Base-by-base conservation (phyloP, 2,797 vertebrate genomes). In the Crenichthys baileyi region DNA sequence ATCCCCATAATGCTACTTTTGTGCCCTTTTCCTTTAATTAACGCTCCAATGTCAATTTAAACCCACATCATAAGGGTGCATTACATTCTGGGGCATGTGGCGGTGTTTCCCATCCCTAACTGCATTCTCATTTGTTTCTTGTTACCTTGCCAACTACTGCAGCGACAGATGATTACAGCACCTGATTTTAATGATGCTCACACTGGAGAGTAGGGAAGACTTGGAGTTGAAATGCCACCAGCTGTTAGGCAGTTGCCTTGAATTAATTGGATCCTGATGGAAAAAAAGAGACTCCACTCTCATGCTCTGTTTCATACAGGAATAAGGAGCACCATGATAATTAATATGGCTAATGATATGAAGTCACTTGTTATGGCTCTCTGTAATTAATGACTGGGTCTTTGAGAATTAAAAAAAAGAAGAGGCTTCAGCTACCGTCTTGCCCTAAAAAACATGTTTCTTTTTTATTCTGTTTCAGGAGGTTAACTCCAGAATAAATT, bases 151-250 rank as follows among this genome's bases (percentile, higher is more conserved):
- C 94, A 95, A 95, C 95, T 94, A 95, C 90, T 96, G 93, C 90
- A 95, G 95, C 94, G 94, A 95, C 92, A 95, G 93, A 94, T 95
- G 94, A 95, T 96, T 96, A 94, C 84, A 95, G 94, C 83, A 94
- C 95, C 95, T 96, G 95, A 96, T 95, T 97, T 95, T 97, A 97
- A 97, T 95, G 95, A 97, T 94, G 94, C 94, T 94, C 87, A 94
- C 95, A 95, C 95, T 92, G 88, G 95, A 96, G 96, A 95, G 90
- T 94, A 94, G 95, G 92, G 91, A 96, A 93, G 95, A 96, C 94
- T 96, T 94, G 96, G 89, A 96, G 92, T 95, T 93, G 94, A 97
- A 97, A 97, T 96, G 95, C 95, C 95, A 97, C 93, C 95, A 97
- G 96, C 95, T 96, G 95, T 96, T 96, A 94, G 91, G 93, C 77